A percentile compares a stretch with the other conserved stretches of the same genome.
phyloP scores from a whole-genome alignment of 1,140 invertebrate genomes.

The Lithobius niger region DNA sequence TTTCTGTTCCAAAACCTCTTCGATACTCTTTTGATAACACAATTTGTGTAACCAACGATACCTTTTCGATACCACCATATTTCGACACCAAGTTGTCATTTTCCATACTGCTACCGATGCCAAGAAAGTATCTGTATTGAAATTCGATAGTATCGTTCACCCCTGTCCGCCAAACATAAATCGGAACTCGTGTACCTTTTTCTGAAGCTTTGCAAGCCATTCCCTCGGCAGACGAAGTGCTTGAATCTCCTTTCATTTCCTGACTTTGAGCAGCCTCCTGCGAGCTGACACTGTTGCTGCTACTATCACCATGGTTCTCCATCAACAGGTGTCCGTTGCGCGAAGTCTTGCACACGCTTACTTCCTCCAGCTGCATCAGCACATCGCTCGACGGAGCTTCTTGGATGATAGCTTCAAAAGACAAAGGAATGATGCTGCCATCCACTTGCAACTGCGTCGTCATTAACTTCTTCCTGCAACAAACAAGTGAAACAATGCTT shows the following conservation, averaged over 20 bases:
- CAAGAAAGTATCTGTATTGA: neutral
- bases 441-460: no score
- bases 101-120: neutral
- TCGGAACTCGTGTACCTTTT: neutral
- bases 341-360: conserved; percentile 9
- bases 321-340: neutral
- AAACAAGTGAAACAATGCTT: neutral
- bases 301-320: neutral
- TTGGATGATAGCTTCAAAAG: conserved; percentile 17
- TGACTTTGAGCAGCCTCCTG: neutral
- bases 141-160: neutral
- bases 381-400: conserved; percentile 14
- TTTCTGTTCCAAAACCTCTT: no score
- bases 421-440: conserved; percentile 13
- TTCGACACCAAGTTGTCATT: no score
- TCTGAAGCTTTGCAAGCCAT: neutral
- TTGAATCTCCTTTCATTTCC: neutral
- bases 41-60: no score
- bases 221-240: no score
- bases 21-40: no score
- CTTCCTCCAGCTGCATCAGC: conserved; percentile 10
- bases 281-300: conserved; percentile 4
- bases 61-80: no score
- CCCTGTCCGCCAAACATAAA: neutral
- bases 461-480: conserved; percentile 7